Base-by-base conservation (phyloP, 2,888 invertebrate genomes). In the Megastigmus dorsalis region DNA sequence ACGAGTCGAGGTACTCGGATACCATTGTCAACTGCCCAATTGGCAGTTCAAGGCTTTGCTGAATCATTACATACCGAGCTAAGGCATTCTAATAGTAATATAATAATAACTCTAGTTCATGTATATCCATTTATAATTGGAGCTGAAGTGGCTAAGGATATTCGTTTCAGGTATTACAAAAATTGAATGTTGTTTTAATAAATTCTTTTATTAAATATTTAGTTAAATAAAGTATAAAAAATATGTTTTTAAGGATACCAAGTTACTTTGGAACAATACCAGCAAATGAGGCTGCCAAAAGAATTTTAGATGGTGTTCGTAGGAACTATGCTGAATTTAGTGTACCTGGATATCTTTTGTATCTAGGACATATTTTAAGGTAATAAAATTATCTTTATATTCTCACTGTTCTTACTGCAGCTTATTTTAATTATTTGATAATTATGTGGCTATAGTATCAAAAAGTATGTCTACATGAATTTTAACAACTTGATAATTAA, bases 261-360 rank as follows among this genome's bases (percentile, higher is more conserved):
- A 91, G 91, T 80, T 92, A 92, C 82, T 92, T 92, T 79, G 92
- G 93, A 9, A 92, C 92, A 9, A 91, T 92, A 80, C 89, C 91
- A 33, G 91, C 92, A 0, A 82, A 84, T 1, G 89, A 90, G 50
- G 93, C 92, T 6, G 93, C 93, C 0, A 84, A 82, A 52, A 89
- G 89, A 62, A 92, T 93, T 60, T 85, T 93, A 18, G 90, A 92
- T 48, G 92, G 92, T 28, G 91, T 93, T 2, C 89, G 92, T 9
- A 88, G 91, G 50, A 92, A 93, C 84, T 91, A 91, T 79, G 89
- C 90, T 4, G 91, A 92, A 82, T 91, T 92, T 26, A 92, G 92
- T 43, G 90, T 93, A 9, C 93, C 93, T 0, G 90, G 90, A 77
- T 90, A 91, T 82, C 83, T 92, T 57, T 82, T 92, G 4, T 91